A percentile compares a stretch with the other conserved stretches of the same genome.
Conservation (phyloP, 2,888 invertebrate genomes). For the Sipunculus nudus region DNA sequence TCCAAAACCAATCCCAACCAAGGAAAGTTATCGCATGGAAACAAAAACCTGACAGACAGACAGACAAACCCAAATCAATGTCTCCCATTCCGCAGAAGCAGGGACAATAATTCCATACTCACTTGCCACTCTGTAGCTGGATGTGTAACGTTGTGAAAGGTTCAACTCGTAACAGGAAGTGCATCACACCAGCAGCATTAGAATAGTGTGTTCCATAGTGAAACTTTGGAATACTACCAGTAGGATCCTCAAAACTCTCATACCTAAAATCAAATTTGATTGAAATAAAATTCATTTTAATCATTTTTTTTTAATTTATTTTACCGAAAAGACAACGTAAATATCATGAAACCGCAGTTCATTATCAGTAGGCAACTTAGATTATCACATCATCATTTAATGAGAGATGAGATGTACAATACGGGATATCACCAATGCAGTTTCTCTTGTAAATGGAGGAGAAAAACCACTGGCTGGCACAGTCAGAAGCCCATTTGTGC, state of each 20-base stretch:
- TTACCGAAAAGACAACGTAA: neutral
- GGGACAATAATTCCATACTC: too few species aligned
- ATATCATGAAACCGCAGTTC: neutral
- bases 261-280: too few species aligned
- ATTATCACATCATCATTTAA: neutral
- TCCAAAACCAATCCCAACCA: too few species aligned
- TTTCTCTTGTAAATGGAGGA: too few species aligned
- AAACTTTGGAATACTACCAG: constrained; percentile 67
- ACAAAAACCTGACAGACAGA: neutral
- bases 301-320: too few species aligned
- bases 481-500: too few species aligned
- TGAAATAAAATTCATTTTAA: constrained; percentile 13
- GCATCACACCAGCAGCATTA: constrained; percentile 69
- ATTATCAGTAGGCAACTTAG: neutral
- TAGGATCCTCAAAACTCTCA: constrained; percentile 67
- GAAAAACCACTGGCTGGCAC: too few species aligned
- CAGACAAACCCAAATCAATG: too few species aligned
- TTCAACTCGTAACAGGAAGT: constrained; percentile 69
- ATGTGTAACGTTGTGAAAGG: constrained; percentile 69
- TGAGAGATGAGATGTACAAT: too few species aligned
- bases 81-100: too few species aligned
- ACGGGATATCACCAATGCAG: too few species aligned
- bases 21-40: neutral
- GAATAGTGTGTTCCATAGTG: constrained; percentile 70
- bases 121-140: constrained; percentile 70